A percentile compares a stretch with the other conserved stretches of the same genome.
Conservation (phyloP, 2,797 vertebrate species). For the Xenopus petersii region DNA sequence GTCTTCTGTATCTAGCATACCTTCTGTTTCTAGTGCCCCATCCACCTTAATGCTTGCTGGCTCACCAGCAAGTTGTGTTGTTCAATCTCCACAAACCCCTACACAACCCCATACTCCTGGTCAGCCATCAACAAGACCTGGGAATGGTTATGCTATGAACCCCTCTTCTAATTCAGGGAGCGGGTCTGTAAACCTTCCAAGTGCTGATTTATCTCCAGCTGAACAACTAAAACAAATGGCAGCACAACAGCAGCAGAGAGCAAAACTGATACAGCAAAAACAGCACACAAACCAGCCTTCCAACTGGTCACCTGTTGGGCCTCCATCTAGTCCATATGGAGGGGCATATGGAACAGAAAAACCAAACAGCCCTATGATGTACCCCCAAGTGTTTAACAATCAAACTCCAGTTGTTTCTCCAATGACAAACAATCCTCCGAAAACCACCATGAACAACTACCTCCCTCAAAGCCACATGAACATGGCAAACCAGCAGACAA, state of each 20-base stretch:
- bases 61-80: constrained; percentile 88
- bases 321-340: constrained; percentile 90
- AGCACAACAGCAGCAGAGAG: constrained; percentile 87
- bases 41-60: constrained; percentile 78
- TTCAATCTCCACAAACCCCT: constrained; percentile 89
- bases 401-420: constrained; percentile 89
- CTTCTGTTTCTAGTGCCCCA: constrained; percentile 74
- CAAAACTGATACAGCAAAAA: constrained; percentile 91
- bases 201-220: constrained; percentile 86
- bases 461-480: constrained; percentile 90
- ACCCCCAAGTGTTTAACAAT: constrained; percentile 95
- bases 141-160: constrained; percentile 88
- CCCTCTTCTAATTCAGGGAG: constrained; percentile 60
- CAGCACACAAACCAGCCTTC: constrained; percentile 77
- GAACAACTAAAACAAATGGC: constrained; percentile 98
- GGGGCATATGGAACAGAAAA: constrained; percentile 88
- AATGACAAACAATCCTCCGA: constrained; percentile 84
- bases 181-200: constrained; percentile 62
- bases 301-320: constrained; percentile 89
- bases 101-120: constrained; percentile 83
- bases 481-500: constrained; percentile 85
- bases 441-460: constrained; percentile 96
- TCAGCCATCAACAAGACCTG: constrained; percentile 70
- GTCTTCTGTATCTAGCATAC: constrained; percentile 77
- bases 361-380: constrained; percentile 99